A percentile compares a stretch with the other conserved stretches of the same genome.
Conservation (phyloP, 1,140 invertebrate species). For the Hesperophylax magnus region DNA sequence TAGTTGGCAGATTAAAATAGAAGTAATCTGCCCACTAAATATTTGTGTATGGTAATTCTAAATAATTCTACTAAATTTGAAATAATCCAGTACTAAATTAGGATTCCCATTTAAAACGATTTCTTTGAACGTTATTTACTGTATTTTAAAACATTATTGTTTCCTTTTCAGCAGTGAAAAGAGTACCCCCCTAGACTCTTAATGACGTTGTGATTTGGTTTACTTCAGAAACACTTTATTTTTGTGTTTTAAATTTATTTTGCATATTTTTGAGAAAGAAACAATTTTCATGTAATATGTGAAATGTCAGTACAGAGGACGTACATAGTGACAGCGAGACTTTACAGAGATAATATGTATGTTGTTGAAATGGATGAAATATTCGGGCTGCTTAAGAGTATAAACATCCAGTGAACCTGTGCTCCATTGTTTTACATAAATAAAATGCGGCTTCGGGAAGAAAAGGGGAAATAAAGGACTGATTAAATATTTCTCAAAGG, state of each 20-base stretch:
- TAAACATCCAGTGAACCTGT: conserved; percentile 14
- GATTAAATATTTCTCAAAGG: not conserved
- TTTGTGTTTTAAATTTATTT: not conserved
- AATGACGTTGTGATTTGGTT: not conserved
- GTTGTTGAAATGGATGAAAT: not conserved
- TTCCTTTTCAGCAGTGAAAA: too few relatives aligned
- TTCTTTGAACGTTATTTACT: too few relatives aligned
- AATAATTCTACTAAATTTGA: too few relatives aligned
- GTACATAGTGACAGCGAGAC: not conserved
- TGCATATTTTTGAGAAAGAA: not conserved
- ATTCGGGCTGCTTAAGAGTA: not conserved
- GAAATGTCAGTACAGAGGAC: not conserved
- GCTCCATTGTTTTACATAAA: not conserved
- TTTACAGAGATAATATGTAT: too few relatives aligned
- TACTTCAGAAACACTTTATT: not conserved
- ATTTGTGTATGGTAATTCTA: too few relatives aligned
- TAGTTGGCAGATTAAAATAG: too few relatives aligned
- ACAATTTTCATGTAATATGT: not conserved
- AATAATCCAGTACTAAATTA: too few relatives aligned
- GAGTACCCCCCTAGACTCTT: not conserved
- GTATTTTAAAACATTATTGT: too few relatives aligned
- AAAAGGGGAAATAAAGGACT: not conserved
- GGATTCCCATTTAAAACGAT: too few relatives aligned
- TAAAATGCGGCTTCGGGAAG: not conserved
- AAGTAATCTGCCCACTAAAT: too few relatives aligned